phyloP scores from a whole-genome alignment of 2,113 vertebrate species.

The Siphamia tubifer region DNA sequence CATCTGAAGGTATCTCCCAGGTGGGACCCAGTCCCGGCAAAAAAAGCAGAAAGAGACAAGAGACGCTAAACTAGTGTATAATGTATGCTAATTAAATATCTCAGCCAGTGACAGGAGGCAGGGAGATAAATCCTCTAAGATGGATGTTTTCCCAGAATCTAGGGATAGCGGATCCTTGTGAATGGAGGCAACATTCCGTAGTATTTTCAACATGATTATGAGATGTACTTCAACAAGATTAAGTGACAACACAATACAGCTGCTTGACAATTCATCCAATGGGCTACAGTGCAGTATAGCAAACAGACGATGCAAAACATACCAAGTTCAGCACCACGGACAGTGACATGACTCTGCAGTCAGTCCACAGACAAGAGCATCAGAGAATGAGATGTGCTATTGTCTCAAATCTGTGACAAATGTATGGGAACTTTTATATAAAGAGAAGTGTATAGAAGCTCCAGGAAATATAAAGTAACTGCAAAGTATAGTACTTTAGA shows the following conservation, averaged over 20 bases:
- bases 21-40: not conserved
- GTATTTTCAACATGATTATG: not conserved
- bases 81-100: constrained; percentile 27
- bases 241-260: not conserved
- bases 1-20: constrained; percentile 22
- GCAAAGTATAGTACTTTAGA: too few species aligned
- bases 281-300: not conserved
- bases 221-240: not conserved
- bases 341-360: constrained; percentile 38
- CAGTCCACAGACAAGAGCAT: not conserved
- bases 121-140: not conserved
- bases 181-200: not conserved
- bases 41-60: not conserved
- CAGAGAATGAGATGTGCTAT: too few species aligned
- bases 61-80: constrained; percentile 8
- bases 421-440: too few species aligned
- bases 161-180: not conserved
- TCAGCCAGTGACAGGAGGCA: not conserved
- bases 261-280: not conserved
- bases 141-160: constrained; percentile 8
- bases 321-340: constrained; percentile 73
- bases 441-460: too few species aligned
- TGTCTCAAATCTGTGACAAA: too few species aligned
- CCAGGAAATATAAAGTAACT: too few species aligned
- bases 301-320: not conserved